phyloP scores from a whole-genome alignment of 53 echinoderm and acorn worm species.

The Hippasteria phrygiana region DNA sequence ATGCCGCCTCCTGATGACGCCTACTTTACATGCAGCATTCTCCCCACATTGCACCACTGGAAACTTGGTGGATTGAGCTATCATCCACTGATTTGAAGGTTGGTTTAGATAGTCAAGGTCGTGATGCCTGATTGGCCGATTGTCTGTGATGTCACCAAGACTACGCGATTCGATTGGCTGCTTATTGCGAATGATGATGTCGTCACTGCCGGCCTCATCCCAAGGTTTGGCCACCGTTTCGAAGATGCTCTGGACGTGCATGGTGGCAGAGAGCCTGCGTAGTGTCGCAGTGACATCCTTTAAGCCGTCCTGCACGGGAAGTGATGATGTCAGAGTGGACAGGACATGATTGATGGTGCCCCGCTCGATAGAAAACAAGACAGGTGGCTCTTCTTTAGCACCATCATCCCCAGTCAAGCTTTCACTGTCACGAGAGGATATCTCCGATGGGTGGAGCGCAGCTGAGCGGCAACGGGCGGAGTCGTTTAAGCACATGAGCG shows the following conservation, averaged over 20 bases:
- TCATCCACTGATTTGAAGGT: neutral
- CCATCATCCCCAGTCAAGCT: neutral
- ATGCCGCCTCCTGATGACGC: neutral
- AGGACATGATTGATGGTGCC: slow-evolving; percentile 36
- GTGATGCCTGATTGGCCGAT: slow-evolving; percentile 41
- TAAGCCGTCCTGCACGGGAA: slow-evolving; percentile 20
- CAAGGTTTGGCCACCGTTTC: slow-evolving; percentile 71
- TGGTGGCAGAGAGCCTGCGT: slow-evolving; percentile 10
- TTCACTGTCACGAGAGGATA: neutral
- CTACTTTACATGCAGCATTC: neutral
- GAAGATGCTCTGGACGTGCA: slow-evolving; percentile 75
- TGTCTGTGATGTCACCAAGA: slow-evolving; percentile 67
- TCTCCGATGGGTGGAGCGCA: neutral
- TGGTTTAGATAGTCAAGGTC: neutral
- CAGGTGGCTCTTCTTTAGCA: slow-evolving; percentile 17
- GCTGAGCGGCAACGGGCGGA: neutral
- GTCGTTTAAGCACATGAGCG: slow-evolving; percentile 68
- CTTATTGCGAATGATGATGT: slow-evolving; percentile 61
- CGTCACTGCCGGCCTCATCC: slow-evolving; percentile 22
- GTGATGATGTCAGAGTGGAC: slow-evolving; percentile 25
- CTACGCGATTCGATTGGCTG: slow-evolving; percentile 34
- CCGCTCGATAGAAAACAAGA: slow-evolving; percentile 37
- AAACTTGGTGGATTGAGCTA: neutral
- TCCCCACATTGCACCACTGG: neutral
- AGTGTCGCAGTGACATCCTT: slow-evolving; percentile 41